phyloP scores from a whole-genome alignment of 2,113 vertebrate genomes.

The Rissa tridactyla region DNA sequence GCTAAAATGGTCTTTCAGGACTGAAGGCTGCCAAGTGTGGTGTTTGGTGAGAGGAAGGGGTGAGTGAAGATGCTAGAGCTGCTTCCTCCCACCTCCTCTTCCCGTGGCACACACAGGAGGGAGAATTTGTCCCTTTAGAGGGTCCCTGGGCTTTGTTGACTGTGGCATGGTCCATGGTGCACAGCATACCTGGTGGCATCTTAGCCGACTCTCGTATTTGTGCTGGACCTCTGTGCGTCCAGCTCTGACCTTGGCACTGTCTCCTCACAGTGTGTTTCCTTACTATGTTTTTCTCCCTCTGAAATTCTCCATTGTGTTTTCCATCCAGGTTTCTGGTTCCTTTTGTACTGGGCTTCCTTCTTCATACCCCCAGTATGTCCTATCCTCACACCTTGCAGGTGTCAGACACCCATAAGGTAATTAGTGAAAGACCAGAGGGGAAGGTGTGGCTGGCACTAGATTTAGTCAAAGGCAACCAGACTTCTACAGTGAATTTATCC shows the following conservation, averaged over 20 bases:
- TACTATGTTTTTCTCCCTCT: neutral
- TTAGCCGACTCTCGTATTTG: fast-evolving
- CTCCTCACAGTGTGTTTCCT: neutral
- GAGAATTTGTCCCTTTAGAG: neutral
- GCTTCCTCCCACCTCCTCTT: neutral
- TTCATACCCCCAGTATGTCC: neutral
- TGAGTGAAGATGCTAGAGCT: neutral
- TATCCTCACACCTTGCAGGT: neutral
- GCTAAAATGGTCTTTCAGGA: neutral
- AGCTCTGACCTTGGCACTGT: neutral
- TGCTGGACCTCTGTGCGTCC: neutral
- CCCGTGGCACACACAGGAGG: neutral
- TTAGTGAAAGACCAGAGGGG: neutral
- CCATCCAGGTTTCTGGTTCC: neutral
- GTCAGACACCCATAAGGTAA: neutral
- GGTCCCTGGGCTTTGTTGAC: neutral
- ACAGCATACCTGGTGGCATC: neutral
- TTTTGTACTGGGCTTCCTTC: neutral
- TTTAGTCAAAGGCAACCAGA: neutral
- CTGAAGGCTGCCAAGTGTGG: neutral
- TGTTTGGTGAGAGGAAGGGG: neutral
- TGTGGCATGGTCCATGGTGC: neutral
- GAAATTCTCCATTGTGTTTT: neutral
- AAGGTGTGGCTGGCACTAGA: neutral
- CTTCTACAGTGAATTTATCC: neutral